phyloP scores from a whole-genome alignment of 2,888 invertebrate genomes.

The Pammene fasciana region DNA sequence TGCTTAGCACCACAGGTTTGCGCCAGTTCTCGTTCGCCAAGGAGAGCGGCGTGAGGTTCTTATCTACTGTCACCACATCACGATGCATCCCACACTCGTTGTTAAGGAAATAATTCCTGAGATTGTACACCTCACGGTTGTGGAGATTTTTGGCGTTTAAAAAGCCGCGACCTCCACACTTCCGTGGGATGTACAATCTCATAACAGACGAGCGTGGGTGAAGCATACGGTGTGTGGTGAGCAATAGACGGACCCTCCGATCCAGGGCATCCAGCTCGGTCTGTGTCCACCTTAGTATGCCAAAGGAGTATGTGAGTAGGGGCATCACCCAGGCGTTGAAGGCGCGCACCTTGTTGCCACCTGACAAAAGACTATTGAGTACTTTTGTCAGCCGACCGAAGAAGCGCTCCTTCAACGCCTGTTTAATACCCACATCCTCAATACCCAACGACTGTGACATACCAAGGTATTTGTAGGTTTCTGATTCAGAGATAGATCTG shows the following conservation, averaged over 20 bases:
- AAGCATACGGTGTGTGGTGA: too few relatives aligned
- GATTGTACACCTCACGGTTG: neutral
- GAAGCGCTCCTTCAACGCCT: too few relatives aligned
- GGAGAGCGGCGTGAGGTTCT: neutral
- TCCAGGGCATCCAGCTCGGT: neutral
- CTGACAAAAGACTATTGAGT: too few relatives aligned
- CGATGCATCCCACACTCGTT: neutral
- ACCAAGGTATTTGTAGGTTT: neutral
- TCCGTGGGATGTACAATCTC: neutral
- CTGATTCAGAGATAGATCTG: neutral
- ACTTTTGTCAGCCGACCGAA: too few relatives aligned
- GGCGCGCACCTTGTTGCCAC: too few relatives aligned
- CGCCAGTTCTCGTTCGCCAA: neutral
- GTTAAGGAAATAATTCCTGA: neutral
- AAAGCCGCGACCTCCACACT: neutral
- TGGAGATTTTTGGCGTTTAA: neutral
- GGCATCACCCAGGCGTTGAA: neutral
- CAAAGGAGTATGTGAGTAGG: conserved; percentile 4
- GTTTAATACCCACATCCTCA: too few relatives aligned
- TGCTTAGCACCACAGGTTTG: neutral
- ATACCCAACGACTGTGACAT: too few relatives aligned
- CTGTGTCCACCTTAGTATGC: neutral
- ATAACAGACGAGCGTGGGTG: neutral
- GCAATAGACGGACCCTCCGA: neutral
- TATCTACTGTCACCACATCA: neutral